These are phyloP conservation scores for Hyposmocoma kahamanoa DNA, from an alignment of 1,140 invertebrate genomes.

Conservation along the genomic window DNA sequence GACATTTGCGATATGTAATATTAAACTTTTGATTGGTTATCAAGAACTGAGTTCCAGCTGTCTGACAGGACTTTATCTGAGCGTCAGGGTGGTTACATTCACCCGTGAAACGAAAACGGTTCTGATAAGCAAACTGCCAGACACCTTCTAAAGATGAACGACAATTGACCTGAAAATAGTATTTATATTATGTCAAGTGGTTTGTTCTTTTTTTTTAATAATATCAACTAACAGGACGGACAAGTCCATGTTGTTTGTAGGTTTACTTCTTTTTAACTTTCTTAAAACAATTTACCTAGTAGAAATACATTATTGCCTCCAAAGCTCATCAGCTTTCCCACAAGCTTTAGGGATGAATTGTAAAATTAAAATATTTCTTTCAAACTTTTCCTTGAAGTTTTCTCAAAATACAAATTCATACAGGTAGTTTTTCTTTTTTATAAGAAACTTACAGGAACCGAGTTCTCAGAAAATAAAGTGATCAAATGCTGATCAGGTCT, in stretches of 20 bases:
- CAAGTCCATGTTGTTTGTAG: too few relatives aligned
- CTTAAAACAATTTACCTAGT: too few relatives aligned
- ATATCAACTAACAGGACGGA: neutral
- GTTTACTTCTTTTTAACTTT: too few relatives aligned
- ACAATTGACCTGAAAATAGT: constrained; percentile 85
- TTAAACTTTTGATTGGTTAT: constrained; percentile 98
- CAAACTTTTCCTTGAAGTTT: too few relatives aligned
- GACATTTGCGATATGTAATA: constrained; percentile 93
- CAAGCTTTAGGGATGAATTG: too few relatives aligned
- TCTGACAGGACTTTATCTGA: constrained; percentile 94
- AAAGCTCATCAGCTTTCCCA: too few relatives aligned
- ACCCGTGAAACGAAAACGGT: constrained; percentile 91
- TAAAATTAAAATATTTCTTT: too few relatives aligned
- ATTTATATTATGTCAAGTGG: neutral
- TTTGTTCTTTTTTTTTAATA: neutral
- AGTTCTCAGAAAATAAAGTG: constrained; percentile 93
- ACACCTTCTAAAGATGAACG: constrained; percentile 94
- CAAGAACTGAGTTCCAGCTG: constrained; percentile 94
- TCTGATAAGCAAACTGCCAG: constrained; percentile 96
- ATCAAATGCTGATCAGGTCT: constrained; percentile 86
- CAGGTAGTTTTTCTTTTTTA: too few relatives aligned
- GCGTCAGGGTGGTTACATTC: constrained; percentile 92
- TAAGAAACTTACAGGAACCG: constrained; percentile 79
- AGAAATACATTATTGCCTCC: too few relatives aligned
- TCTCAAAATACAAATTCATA: too few relatives aligned